Evolutionary conservation across 2,888 invertebrate genomes (phyloP), one percentile per base, ranked within the genome.

Genomic region (Hanleya hanleyi): DNA sequence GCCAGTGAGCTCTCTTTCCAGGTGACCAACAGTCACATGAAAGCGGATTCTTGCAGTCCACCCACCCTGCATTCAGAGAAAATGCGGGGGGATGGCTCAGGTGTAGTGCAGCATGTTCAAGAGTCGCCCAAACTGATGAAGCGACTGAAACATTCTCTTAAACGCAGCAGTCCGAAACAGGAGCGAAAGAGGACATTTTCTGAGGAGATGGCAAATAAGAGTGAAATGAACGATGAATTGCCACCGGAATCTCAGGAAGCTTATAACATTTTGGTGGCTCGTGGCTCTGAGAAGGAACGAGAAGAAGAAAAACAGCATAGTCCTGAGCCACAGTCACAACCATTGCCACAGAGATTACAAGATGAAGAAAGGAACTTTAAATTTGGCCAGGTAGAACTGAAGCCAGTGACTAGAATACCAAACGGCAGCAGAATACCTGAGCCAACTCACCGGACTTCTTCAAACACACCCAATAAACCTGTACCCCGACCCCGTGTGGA

Each of bases 251-350:
- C 97, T 64, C 96, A 96, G 88, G 94, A 95, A 86, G 98, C 97
- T 0, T 99, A 99, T 92, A 95, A 96, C 86, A 95, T 96, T 84
- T 92, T 99, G 68, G 96, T 99, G 70, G 97, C 97, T 88, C 93
- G 94, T 77, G 88, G 88, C 5, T 81, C 85, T 3, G 75, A 70
- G 76, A 87, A 67, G 81, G 83, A 83, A 18, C 12, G 57, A 18
- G 76, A 73, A n/a, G 22, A 47, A 18, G 47, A 38, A 68, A 33
- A 22, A 26, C 26, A 57, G 15, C 4, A 7, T 4, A 22, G n/a
- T 26, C 7, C 7, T 18, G 51, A 29, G 22, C 26, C 29, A 29
- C 57, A 57, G 26, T 18, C 4, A 22, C 47, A 47, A 47, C n/a
- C n/a, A n/a, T n/a, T n/a, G n/a, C n/a, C n/a, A n/a, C n/a, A n/a